Conservation (phyloP, 1,140 invertebrate species). For the Drosophila parvula region DNA sequence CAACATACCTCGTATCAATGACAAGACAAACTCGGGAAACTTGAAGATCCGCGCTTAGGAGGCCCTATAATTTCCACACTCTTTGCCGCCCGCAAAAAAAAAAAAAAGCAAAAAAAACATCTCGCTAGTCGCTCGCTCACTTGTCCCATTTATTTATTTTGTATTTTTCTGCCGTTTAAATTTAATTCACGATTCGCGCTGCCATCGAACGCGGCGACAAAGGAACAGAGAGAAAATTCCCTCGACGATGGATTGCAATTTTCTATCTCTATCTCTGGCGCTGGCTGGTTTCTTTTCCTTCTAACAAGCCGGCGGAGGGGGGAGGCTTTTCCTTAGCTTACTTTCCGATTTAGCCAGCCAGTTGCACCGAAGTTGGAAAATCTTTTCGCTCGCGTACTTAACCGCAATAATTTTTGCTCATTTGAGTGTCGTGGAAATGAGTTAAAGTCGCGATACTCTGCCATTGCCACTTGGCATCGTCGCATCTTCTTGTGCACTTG, state of each 20-base stretch:
- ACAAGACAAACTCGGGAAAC: constrained; percentile 49
- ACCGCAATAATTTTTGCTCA: constrained; percentile 82
- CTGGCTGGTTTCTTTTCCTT: constrained; percentile 28
- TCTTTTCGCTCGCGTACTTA: constrained; percentile 77
- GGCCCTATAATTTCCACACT: constrained; percentile 76
- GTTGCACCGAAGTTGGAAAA: constrained; percentile 49
- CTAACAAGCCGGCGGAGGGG: constrained; percentile 40
- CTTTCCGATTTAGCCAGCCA: constrained; percentile 67
- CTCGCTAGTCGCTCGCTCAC: constrained; percentile 56
- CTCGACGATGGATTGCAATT: constrained; percentile 60
- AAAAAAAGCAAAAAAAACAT: constrained; percentile 4
- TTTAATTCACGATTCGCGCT: constrained; percentile 76
- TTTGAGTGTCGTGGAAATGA: constrained; percentile 83
- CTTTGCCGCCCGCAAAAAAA: constrained; percentile 9
- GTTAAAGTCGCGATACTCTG: constrained; percentile 61
- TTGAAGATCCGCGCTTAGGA: constrained; percentile 35
- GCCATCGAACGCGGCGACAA: constrained; percentile 51
- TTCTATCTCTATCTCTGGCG: constrained; percentile 27
- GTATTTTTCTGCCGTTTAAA: constrained; percentile 77
- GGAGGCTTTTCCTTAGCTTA: constrained; percentile 70
- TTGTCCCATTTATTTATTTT: constrained; percentile 83
- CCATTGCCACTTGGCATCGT: constrained; percentile 63
- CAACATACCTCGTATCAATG: constrained; percentile 45
- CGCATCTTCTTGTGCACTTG: constrained; percentile 23
- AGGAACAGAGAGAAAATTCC: constrained; percentile 49